Base-by-base conservation (phyloP, 30 jellyfish, hydroid and myxozoan species). In the Aurelia sp. region DNA sequence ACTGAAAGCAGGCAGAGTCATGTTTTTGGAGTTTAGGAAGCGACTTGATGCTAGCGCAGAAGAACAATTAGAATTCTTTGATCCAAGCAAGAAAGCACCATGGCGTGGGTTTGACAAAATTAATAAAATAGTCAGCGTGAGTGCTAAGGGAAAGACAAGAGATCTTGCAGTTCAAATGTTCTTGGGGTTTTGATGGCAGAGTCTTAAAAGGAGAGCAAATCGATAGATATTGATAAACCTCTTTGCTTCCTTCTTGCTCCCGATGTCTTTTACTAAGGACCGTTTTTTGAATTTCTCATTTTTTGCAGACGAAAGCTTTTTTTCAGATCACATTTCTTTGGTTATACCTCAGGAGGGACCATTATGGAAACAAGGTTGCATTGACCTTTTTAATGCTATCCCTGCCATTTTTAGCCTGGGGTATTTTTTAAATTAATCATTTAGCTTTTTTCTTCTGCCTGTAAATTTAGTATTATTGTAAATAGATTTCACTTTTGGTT, bases 241-340 rank as follows among this genome's bases (percentile, higher is more conserved):
- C 66, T 78, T 13, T 78, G 67, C 72, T 78, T n/a, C 57, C 64
- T 84, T 19, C 70, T 78, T 61, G 78, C 89, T 21, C 89, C 89
- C 12, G 65, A n/a, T n/a, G n/a, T n/a, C n/a, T n/a, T n/a, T n/a
- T n/a, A n/a, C n/a, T n/a, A n/a, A n/a, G n/a, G n/a, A n/a, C n/a
- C n/a, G n/a, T n/a, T n/a, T n/a, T n/a, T n/a, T n/a, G n/a, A n/a
- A n/a, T n/a, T n/a, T n/a, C n/a, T n/a, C n/a, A n/a, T n/a, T n/a
- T n/a, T 78, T 30, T 76, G 76, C 62, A n/a, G n/a, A n/a, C n/a
- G n/a, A n/a, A n/a, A n/a, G n/a, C n/a, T n/a, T n/a, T n/a, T n/a
- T n/a, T n/a, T n/a, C n/a, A n/a, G n/a, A n/a, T n/a, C n/a, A n/a
- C n/a, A n/a, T n/a, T n/a, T n/a, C n/a, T n/a, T n/a, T n/a, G n/a